Conservation (phyloP, 2,888 invertebrate species). For the Boloria selene region DNA sequence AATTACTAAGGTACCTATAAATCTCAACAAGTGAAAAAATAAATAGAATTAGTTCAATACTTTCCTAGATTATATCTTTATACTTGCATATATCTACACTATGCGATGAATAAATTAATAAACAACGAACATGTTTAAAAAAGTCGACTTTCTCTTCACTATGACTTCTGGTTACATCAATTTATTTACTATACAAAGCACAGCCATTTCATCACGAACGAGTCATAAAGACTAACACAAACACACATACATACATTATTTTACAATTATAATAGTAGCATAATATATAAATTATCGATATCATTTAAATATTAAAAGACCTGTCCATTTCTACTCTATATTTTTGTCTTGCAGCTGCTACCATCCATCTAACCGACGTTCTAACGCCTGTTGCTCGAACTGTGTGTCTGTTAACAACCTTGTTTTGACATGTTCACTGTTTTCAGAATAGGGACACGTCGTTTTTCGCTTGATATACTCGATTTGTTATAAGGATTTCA, state of each 20-base stretch:
- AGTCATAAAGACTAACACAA: too few species aligned
- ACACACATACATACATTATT: too few species aligned
- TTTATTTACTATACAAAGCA: too few species aligned
- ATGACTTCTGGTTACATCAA: too few species aligned
- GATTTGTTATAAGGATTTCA: slow-evolving; percentile 32
- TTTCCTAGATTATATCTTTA: neutral
- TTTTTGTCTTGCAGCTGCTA: slow-evolving; percentile 74
- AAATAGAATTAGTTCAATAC: neutral
- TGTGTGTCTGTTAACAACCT: slow-evolving; percentile 72
- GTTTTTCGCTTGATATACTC: slow-evolving; percentile 41
- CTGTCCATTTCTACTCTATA: slow-evolving; percentile 57
- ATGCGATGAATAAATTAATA: too few species aligned
- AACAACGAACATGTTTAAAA: too few species aligned
- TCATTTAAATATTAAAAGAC: slow-evolving; percentile 11
- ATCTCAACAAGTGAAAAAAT: too few species aligned
- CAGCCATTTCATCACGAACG: too few species aligned
- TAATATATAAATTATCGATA: slow-evolving; percentile 15
- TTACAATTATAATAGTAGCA: too few species aligned
- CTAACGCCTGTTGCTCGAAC: slow-evolving; percentile 55
- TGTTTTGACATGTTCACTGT: slow-evolving; percentile 75
- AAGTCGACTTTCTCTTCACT: too few species aligned
- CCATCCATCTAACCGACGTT: slow-evolving; percentile 56
- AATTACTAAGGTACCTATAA: too few species aligned
- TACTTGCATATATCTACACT: too few species aligned
- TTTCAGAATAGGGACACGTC: slow-evolving; percentile 56